Evolutionary conservation across 2,797 vertebrate genomes (phyloP), one percentile per base, ranked within the genome.

Genomic region (Enteromius fasciolatus): DNA sequence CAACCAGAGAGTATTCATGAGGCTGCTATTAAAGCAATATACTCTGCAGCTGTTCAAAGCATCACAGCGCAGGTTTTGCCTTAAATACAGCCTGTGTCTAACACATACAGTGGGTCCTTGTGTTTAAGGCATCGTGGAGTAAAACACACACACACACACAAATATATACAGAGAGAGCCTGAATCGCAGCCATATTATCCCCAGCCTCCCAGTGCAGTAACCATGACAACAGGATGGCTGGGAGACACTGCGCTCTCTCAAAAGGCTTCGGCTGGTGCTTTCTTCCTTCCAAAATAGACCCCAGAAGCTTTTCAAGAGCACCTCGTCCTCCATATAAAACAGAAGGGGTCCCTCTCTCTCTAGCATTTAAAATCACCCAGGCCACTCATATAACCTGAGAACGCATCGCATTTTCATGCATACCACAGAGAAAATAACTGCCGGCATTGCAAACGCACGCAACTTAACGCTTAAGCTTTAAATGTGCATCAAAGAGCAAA

Each of bases 201-300:
- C 94, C 93, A 96, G 95, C 96, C 96, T 97, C 96, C 93, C 94
- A 94, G 94, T 94, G 92, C 95, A 93, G 97, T 98, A 97, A 97
- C 97, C 97, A 99, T 99, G 97, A 98, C 97, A 98, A 99, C 97
- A 95, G 90, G 94, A 96, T 96, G 96, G 97, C 96, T 97, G 92
- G 93, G 96, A 96, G 96, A 97, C 95, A 94, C 83, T 85, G 82
- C 67, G 76, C 81, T 86, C 78, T 83, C 85, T 80, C 81, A 86
- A 86, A 86, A 78, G 70, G 67, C 64, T 75, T 80, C 93, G 93
- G 95, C 93, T 94, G 90, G 89, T 90, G 91, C 93, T 83, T 84
- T 86, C 92, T 90, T 90, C 89, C 85, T 90, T 91, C 89, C 85
- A 87, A 93, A 94, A 94, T 86, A 93, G 89, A 93, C 89, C 89